Conservation (phyloP, 2,888 invertebrate species). For the Andrena dorsata region DNA sequence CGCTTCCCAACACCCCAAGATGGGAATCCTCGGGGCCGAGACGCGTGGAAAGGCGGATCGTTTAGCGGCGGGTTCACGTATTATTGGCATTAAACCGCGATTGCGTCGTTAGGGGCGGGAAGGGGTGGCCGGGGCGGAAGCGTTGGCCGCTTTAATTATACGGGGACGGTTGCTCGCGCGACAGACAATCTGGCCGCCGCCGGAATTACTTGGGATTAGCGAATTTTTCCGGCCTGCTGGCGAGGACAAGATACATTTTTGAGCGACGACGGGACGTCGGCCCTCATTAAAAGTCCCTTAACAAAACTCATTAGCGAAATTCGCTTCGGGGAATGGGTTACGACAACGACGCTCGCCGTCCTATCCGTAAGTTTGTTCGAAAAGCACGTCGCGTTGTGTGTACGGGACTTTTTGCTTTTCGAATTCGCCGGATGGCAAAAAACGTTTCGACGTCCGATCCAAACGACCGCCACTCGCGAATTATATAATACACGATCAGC, state of each 20-base stretch:
- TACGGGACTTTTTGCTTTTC: slow-evolving; percentile 35
- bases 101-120: slow-evolving; percentile 47
- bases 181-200: slow-evolving; percentile 33
- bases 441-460: slow-evolving; percentile 30
- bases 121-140: slow-evolving; percentile 6
- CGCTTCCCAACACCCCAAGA: not conserved
- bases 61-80: slow-evolving; percentile 30
- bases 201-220: slow-evolving; percentile 54
- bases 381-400: slow-evolving; percentile 30
- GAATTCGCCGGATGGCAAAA: slow-evolving; percentile 45
- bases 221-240: slow-evolving; percentile 57
- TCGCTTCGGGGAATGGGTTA: slow-evolving; percentile 57
- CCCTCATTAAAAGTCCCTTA: slow-evolving; percentile 66
- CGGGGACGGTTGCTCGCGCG: slow-evolving; percentile 18
- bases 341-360: slow-evolving; percentile 50
- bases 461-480: slow-evolving; percentile 59
- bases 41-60: slow-evolving; percentile 7
- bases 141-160: slow-evolving; percentile 57
- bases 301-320: slow-evolving; percentile 68
- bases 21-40: not conserved
- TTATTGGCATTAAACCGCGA: slow-evolving; percentile 46
- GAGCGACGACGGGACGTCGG: slow-evolving; percentile 50
- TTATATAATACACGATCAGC: slow-evolving; percentile 64
- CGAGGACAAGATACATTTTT: slow-evolving; percentile 61
- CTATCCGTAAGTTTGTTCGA: slow-evolving; percentile 55